Evolutionary conservation across 2,113 vertebrate species (phyloP).

Genomic region (Amazona guildingii): DNA sequence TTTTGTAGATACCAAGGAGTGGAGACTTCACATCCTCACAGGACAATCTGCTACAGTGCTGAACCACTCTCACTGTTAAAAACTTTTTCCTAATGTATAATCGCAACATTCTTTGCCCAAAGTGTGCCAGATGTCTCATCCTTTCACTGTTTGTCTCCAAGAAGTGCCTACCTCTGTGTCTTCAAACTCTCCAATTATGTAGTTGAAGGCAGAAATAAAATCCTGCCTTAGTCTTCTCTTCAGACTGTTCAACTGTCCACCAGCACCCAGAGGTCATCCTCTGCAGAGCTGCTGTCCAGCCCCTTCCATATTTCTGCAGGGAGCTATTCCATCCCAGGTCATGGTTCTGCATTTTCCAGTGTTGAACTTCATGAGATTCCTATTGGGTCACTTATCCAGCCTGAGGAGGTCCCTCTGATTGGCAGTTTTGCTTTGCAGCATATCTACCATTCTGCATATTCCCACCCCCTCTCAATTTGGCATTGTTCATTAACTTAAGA

Average conservation of each 20-base stretch:
- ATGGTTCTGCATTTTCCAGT: not conserved
- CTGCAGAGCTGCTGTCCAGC: not conserved
- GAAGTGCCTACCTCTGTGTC: not conserved
- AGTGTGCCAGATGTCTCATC: not conserved
- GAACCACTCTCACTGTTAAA: not conserved
- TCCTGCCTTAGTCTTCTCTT: not conserved
- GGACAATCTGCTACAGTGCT: not conserved
- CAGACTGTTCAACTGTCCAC: not conserved
- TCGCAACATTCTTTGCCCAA: not conserved
- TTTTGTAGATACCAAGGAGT: not conserved
- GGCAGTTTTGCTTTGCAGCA: not conserved
- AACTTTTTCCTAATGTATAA: not conserved
- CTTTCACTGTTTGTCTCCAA: not conserved
- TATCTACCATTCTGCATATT: not conserved
- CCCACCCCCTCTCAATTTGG: too few relatives aligned
- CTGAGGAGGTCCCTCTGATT: not conserved
- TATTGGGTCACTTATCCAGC: not conserved
- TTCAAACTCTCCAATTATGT: not conserved
- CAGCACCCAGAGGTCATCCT: not conserved
- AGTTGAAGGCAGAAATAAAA: not conserved
- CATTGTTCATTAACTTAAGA: not conserved
- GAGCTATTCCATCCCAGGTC: not conserved
- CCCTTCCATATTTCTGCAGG: not conserved
- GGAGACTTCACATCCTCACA: not conserved
- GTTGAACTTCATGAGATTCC: not conserved